Percentiles rank a stretch among this genome's conserved stretches.
These are phyloP conservation scores for Bolborhynchus lineola DNA, from an alignment of 2,113 vertebrate genomes.

Conservation along the genomic window DNA sequence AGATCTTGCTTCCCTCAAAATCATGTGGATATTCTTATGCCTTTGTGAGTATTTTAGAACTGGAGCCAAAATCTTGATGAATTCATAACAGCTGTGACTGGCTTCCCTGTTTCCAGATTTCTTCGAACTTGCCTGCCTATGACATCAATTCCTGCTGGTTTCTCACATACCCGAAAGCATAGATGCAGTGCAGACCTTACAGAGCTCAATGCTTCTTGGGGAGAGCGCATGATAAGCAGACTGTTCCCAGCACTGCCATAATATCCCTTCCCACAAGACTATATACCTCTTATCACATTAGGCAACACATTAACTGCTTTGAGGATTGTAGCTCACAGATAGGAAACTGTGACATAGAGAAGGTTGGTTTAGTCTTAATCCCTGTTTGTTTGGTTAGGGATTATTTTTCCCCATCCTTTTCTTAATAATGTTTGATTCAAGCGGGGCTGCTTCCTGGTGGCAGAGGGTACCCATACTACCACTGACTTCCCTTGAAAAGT, in stretches of 20 bases:
- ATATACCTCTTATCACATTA: background rate
- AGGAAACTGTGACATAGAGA: background rate
- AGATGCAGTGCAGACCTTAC: background rate
- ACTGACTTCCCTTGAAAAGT: background rate
- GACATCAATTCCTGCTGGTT: conserved; percentile 12
- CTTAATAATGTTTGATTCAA: background rate
- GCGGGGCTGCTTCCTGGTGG: background rate
- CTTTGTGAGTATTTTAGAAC: conserved; percentile 49
- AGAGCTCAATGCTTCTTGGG: background rate
- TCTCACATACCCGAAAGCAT: background rate
- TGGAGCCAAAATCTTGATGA: conserved; percentile 38
- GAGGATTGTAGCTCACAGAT: background rate
- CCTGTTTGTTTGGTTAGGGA: background rate
- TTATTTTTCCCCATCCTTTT: background rate
- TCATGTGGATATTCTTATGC: conserved; percentile 33
- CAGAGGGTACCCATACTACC: background rate
- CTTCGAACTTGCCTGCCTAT: background rate
- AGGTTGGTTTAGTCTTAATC: background rate
- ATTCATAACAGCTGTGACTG: conserved; percentile 55
- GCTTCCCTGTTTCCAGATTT: conserved; percentile 18
- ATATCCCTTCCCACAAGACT: background rate
- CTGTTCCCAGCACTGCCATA: background rate
- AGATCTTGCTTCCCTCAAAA: conserved; percentile 22
- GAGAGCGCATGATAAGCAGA: background rate
- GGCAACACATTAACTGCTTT: background rate